phyloP scores from a whole-genome alignment of 2,888 invertebrate genomes.

The Drosophila tripunctata region DNA sequence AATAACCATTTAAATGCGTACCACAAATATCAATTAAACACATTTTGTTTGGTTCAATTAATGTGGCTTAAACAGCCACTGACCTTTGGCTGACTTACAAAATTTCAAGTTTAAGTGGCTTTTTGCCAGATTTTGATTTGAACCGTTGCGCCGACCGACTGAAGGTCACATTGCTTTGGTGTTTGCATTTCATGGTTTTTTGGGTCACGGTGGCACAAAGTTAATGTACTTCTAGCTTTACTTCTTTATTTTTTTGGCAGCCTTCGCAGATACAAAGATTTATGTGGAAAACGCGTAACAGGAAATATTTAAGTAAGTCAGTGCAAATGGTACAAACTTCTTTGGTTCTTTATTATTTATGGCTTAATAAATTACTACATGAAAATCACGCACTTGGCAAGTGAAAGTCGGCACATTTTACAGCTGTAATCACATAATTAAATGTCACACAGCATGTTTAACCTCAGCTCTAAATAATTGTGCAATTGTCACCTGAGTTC shows the following conservation, averaged over 20 bases:
- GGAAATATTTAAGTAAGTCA: not conserved
- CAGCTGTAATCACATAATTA: constrained; percentile 36
- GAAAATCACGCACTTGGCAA: constrained; percentile 1
- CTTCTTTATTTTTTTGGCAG: not conserved
- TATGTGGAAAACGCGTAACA: not conserved
- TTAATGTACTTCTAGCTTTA: constrained; percentile 3
- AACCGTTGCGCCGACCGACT: constrained; percentile 53
- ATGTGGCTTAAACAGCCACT: constrained; percentile 41
- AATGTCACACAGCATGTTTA: constrained; percentile 58
- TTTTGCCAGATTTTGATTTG: constrained; percentile 51
- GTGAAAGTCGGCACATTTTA: constrained; percentile 21
- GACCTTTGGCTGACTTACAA: constrained; percentile 58
- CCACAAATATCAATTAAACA: constrained; percentile 72
- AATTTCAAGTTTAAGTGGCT: constrained; percentile 54
- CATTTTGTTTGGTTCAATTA: constrained; percentile 34
- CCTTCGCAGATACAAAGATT: constrained; percentile 1
- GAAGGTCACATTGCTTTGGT: constrained; percentile 62
- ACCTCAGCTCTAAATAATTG: constrained; percentile 33
- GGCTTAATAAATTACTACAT: not conserved
- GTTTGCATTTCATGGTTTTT: constrained; percentile 58
- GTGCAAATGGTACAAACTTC: not conserved
- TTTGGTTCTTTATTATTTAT: not conserved
- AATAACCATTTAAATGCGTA: constrained; percentile 53
- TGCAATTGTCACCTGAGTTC: constrained; percentile 56
- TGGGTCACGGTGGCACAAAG: constrained; percentile 60